Conservation (phyloP, 2,113 vertebrate genomes). For the Phaethon lepturus region DNA sequence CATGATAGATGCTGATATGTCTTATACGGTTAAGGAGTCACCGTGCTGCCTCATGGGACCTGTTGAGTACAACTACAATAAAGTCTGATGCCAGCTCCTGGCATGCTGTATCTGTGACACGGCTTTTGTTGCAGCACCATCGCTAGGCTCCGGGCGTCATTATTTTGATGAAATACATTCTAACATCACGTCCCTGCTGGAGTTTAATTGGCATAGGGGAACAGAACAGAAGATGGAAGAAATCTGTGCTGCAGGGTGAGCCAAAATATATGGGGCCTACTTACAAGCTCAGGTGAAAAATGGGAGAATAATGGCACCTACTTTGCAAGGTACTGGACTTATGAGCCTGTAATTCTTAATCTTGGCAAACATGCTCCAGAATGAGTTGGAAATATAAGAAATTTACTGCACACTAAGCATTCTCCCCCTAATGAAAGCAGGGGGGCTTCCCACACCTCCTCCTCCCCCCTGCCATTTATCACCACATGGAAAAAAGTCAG, state of each 20-base stretch:
- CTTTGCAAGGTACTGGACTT: conserved; percentile 52
- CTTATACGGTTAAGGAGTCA: neutral
- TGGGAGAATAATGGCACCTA: neutral
- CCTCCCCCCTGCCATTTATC: neutral
- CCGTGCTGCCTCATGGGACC: neutral
- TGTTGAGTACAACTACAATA: neutral
- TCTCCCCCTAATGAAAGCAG: neutral
- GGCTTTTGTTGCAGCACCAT: neutral
- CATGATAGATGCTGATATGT: neutral
- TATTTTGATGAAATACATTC: conserved; percentile 45
- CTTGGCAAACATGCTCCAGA: neutral
- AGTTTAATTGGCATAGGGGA: neutral
- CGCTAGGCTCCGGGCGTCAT: neutral
- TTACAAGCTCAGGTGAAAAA: conserved; percentile 34
- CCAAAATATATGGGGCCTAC: conserved; percentile 27
- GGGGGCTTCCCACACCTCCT: neutral
- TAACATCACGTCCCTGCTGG: neutral
- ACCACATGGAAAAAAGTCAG: neutral
- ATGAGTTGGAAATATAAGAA: conserved; percentile 49
- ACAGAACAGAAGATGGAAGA: neutral
- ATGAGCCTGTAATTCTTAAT: conserved; percentile 17
- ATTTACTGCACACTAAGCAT: conserved; percentile 20
- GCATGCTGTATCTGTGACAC: neutral
- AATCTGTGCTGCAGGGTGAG: neutral
- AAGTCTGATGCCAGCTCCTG: neutral